Conservation (phyloP, 1,140 invertebrate species). For the Hydropsyche tenuis region DNA sequence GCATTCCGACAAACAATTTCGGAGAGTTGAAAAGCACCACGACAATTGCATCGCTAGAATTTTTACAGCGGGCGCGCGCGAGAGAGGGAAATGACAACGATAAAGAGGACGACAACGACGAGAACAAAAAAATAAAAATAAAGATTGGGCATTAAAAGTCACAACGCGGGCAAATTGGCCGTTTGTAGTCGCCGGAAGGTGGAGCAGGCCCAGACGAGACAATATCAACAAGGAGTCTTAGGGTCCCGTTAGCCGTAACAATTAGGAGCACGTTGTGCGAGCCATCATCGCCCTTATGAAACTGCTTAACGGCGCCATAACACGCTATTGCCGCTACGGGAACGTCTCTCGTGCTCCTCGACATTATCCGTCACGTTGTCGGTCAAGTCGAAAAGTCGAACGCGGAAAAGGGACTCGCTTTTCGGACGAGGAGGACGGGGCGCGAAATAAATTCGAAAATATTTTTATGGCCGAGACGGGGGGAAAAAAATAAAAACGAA, state of each 20-base stretch:
- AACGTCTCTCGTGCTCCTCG: constrained; percentile 18
- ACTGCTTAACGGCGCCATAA: constrained; percentile 44
- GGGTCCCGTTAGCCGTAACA: constrained; percentile 41
- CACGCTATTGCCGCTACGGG: constrained; percentile 30
- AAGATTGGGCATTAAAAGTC: constrained; percentile 38
- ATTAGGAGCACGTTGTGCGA: constrained; percentile 47
- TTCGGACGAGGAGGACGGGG: neutral
- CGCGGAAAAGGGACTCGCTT: neutral
- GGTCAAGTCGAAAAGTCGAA: constrained; percentile 16
- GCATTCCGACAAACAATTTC: neutral
- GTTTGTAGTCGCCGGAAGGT: constrained; percentile 1
- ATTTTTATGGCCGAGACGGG: neutral
- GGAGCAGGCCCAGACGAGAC: constrained; percentile 31
- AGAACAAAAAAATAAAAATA: constrained; percentile 36
- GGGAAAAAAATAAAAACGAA: constrained; percentile 13
- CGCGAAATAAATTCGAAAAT: neutral
- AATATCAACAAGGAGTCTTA: constrained; percentile 34
- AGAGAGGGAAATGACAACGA: neutral
- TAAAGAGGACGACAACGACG: neutral
- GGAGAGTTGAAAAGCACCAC: constrained; percentile 8
- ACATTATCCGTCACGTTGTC: constrained; percentile 6
- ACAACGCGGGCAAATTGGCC: constrained; percentile 40
- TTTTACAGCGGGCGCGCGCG: neutral
- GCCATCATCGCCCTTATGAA: constrained; percentile 49
- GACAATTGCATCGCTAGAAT: constrained; percentile 6